Percentiles rank a stretch among this genome's conserved stretches.
These are phyloP conservation scores for Lithophane socia DNA, from an alignment of 2,888 invertebrate genomes.

Conservation along the genomic window DNA sequence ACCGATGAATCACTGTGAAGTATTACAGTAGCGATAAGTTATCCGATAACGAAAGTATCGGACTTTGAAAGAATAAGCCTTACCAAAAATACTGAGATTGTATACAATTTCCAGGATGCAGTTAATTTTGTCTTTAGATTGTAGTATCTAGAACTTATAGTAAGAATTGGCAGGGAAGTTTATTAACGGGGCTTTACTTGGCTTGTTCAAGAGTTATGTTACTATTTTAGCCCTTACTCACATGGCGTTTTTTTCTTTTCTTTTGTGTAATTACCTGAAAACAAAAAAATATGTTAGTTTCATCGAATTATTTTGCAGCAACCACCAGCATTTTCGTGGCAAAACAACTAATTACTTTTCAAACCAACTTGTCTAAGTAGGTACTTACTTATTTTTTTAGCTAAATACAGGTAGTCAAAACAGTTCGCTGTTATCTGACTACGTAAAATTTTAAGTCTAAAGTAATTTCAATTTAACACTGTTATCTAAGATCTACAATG, in stretches of 20 bases:
- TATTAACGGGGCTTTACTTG: background rate
- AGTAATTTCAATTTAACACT: slow-evolving; percentile 17
- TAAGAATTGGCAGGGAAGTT: background rate
- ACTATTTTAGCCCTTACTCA: background rate
- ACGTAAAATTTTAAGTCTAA: background rate
- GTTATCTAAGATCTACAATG: slow-evolving; percentile 24
- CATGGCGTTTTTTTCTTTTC: background rate
- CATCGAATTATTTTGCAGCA: background rate
- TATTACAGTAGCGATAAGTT: background rate
- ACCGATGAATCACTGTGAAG: background rate
- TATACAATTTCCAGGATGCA: background rate
- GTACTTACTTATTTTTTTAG: background rate
- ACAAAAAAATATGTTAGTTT: slow-evolving; percentile 21
- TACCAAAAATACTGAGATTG: background rate
- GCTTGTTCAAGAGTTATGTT: background rate
- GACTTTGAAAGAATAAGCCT: background rate
- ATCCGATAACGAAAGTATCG: no score
- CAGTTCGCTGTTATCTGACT: background rate
- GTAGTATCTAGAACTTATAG: background rate
- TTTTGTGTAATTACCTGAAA: slow-evolving; percentile 30
- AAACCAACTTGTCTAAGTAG: background rate
- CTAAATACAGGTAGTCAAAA: background rate
- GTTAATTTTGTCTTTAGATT: background rate
- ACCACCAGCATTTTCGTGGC: background rate
- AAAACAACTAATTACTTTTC: background rate